phyloP scores from a whole-genome alignment of 1,140 invertebrate genomes.

The Vollenhovia emeryi region DNA sequence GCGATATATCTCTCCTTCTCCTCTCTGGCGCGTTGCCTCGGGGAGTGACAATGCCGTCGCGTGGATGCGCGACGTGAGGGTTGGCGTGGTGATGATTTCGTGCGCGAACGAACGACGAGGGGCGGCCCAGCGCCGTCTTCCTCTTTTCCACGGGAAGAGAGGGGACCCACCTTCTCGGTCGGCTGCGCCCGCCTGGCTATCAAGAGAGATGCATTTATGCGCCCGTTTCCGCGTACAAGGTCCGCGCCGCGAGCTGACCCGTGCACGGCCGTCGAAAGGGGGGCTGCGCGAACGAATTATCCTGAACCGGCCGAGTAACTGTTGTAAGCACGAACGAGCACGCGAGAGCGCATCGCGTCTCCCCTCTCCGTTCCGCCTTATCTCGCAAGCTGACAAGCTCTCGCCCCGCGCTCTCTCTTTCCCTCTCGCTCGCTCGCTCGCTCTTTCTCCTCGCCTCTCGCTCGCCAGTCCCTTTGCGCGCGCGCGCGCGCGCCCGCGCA shows the following conservation, averaged over 20 bases:
- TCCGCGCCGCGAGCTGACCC: constrained; percentile 8
- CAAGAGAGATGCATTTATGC: constrained; percentile 68
- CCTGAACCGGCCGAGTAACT: constrained; percentile 11
- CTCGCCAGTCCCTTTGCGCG: neutral
- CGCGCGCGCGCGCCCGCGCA: neutral
- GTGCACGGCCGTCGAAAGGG: neutral
- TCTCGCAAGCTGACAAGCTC: no score
- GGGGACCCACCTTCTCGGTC: constrained; percentile 61
- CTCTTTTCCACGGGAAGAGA: neutral
- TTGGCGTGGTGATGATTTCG: neutral
- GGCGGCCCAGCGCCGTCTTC: neutral
- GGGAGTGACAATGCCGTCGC: neutral
- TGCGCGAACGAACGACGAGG: neutral
- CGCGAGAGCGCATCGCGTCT: constrained; percentile 33
- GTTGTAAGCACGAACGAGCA: neutral
- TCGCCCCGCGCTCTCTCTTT: no score
- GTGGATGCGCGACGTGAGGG: constrained; percentile 3
- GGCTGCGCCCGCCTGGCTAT: constrained; percentile 54
- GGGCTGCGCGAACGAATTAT: neutral
- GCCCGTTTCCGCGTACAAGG: constrained; percentile 27
- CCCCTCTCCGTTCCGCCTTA: no score
- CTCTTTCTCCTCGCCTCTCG: neutral
- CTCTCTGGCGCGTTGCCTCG: neutral
- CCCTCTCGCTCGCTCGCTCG: neutral
- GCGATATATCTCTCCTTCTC: neutral